A percentile compares a stretch with the other conserved stretches of the same genome.
Conservation (phyloP, 2,113 vertebrate genomes). For the Menidia beryllina region DNA sequence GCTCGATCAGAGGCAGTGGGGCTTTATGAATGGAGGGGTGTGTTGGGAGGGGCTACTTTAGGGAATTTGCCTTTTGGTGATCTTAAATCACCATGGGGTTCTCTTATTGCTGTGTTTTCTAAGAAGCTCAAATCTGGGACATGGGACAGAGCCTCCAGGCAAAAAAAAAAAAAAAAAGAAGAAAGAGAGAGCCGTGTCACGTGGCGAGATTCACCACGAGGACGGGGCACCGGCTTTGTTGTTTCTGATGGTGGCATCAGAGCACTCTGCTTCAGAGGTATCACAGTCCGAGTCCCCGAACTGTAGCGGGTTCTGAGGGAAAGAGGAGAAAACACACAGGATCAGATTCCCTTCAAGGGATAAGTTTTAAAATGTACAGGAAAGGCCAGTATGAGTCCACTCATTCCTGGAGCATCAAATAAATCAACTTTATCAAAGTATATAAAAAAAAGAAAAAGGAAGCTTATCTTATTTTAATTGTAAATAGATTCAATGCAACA, state of each 20-base stretch:
- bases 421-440: no score
- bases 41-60: slow-evolving; percentile 13
- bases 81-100: slow-evolving; percentile 53
- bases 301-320: slow-evolving; percentile 90
- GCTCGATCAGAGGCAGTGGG: slow-evolving; percentile 62
- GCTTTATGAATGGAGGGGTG: slow-evolving; percentile 1
- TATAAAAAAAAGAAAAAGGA: no score
- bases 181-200: slow-evolving; percentile 18
- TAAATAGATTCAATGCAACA: no score
- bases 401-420: no score
- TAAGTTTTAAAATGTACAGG: neutral
- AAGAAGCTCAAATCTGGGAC: slow-evolving; percentile 41
- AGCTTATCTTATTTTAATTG: no score
- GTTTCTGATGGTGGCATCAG: slow-evolving; percentile 95
- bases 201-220: slow-evolving; percentile 88
- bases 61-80: slow-evolving; percentile 54
- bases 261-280: slow-evolving; percentile 96
- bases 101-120: slow-evolving; percentile 77
- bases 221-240: slow-evolving; percentile 91
- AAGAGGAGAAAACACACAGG: neutral
- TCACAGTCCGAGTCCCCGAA: slow-evolving; percentile 95
- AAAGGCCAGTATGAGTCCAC: no score
- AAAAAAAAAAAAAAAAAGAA: no score
- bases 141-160: slow-evolving; percentile 60
- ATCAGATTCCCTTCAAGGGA: no score